Base-by-base conservation (phyloP, 2,888 invertebrate genomes). In the Gymnosoma rotundatum region DNA sequence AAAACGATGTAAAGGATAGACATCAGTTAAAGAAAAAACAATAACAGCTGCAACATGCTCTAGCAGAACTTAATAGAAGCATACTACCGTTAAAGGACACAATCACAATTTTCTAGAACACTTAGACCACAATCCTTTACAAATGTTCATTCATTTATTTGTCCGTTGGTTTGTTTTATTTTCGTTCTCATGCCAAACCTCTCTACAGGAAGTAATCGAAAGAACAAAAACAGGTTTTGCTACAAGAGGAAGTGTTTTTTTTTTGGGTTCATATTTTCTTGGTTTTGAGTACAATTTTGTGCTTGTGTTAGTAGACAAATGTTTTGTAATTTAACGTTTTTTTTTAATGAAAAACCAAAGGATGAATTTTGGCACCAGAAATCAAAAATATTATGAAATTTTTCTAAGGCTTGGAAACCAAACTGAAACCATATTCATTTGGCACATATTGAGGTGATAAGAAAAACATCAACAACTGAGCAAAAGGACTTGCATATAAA, bases 361-460 rank as follows among this genome's bases (percentile, higher is more conserved):
- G 25, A 18, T n/a, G 14, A 58, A 72, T 63, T 74, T 81, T 84
- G 81, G 81, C 81, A 81, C 21, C 61, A 61, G 75, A 64, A 70
- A 72, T 69, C 73, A 56, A 67, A 63, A 76, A 67, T 75, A 70
- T 75, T 63, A 66, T 72, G 72, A 70, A 76, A 76, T 64, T 63
- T 76, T 72, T 54, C 20, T 61, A 38, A 72, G 52, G 69, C 78
- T 14, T 42, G 38, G 10, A 32, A 60, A 61, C 42, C 75, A 36
- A 61, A 80, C 54, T 50, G 64, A 78, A 69, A 84, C 81, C 74
- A 74, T 81, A 81, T 84, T 84, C 74, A 84, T 81, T 84, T 84
- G 84, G 84, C 84, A 84, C 67, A 69, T 74, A 61, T 70, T 70
- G 64, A 78, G 64, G 81, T 84, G 84, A 78, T 81, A 74, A 74